phyloP scores from a whole-genome alignment of 2,113 vertebrate species.

The Atractosteus spatula region DNA sequence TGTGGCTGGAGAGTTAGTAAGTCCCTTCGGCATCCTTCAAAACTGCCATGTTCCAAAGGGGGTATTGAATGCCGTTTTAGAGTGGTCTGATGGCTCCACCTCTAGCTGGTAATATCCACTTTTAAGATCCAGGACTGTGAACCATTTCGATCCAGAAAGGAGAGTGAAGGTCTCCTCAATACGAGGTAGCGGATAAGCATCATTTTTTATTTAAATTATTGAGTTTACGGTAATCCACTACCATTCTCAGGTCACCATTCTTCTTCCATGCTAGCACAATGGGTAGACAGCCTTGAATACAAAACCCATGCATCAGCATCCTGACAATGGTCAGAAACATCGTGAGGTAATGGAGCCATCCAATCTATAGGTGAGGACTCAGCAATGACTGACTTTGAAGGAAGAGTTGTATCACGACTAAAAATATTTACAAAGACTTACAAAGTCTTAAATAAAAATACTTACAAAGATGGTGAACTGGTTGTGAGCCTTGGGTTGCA shows the following conservation, averaged over 20 bases:
- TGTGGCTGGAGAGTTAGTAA: slow-evolving; percentile 20
- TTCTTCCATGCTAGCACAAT: slow-evolving; percentile 21
- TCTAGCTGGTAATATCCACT: slow-evolving; percentile 24
- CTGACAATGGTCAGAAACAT: slow-evolving; percentile 9
- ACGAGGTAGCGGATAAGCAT: slow-evolving; percentile 23
- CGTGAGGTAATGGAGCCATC: slow-evolving; percentile 11
- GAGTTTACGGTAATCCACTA: slow-evolving; percentile 22
- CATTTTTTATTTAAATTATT: slow-evolving; percentile 23
- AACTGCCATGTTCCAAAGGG: slow-evolving; percentile 34
- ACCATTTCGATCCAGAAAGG: slow-evolving; percentile 33
- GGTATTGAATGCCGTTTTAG: slow-evolving; percentile 27
- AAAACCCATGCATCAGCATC: not conserved
- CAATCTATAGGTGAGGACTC: slow-evolving; percentile 21
- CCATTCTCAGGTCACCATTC: slow-evolving; percentile 27
- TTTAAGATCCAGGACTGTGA: slow-evolving; percentile 30
- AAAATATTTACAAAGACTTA: no score
- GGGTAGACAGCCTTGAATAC: slow-evolving; percentile 1
- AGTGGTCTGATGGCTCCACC: not conserved
- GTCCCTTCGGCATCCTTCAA: slow-evolving; percentile 9
- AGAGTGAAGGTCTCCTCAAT: slow-evolving; percentile 33
- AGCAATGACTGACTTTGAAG: slow-evolving; percentile 16
- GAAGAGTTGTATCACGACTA: slow-evolving; percentile 5
- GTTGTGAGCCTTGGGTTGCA: slow-evolving; percentile 12
- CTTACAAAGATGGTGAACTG: slow-evolving; percentile 9
- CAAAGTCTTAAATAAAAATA: no score